Base-by-base conservation (phyloP, 2,797 vertebrate genomes). In the Taenioides sp. region DNA sequence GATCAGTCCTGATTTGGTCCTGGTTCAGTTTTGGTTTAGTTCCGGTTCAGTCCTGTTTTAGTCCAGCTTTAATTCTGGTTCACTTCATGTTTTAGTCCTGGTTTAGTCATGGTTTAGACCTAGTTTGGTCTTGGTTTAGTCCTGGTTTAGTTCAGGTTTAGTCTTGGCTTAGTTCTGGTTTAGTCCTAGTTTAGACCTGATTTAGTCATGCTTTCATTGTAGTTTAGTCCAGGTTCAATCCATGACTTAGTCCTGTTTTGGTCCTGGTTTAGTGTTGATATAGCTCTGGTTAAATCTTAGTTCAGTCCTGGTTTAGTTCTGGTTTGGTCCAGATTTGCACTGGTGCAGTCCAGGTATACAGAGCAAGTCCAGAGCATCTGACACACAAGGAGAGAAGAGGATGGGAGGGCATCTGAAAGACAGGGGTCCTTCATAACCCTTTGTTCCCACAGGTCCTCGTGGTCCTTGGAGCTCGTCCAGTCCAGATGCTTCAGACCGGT, bases 81-180 rank as follows among this genome's bases (percentile, higher is more conserved):
- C 17, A 61, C 16, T 17, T 14, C 25, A 22, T 31, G 59, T 16
- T 61, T 61, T 61, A 31, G 4, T 4, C 28, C 27, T 31, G 17
- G 17, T 58, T 58, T 58, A 25, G 55, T n/a, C 31, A 1, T 34
- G 31, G 28, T 62, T 62, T 62, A 37, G 60, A 20, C 62, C 37
- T 43, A 37, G 62, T 63, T 64, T 64, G 47, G 22, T 25, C 37
- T n/a, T 64, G 62, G 10, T 17, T 47, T 64, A 23, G n/a, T 23
- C 62, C 62, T 47, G 62, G 61, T 43, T 40, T 64, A 64, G 61
- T 43, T n/a, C 37, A 43, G 37, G 20, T 64, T 43, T 64, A 43
- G 62, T 23, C 37, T 4, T 43, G 37, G 62, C 43, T 64, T 23
- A 47, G 37, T 16, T n/a, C 62, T 64, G n/a, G 12, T 43, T 64